Evolutionary conservation across 2,888 invertebrate genomes (phyloP).

Genomic region (Leptopterna dolabrata): DNA sequence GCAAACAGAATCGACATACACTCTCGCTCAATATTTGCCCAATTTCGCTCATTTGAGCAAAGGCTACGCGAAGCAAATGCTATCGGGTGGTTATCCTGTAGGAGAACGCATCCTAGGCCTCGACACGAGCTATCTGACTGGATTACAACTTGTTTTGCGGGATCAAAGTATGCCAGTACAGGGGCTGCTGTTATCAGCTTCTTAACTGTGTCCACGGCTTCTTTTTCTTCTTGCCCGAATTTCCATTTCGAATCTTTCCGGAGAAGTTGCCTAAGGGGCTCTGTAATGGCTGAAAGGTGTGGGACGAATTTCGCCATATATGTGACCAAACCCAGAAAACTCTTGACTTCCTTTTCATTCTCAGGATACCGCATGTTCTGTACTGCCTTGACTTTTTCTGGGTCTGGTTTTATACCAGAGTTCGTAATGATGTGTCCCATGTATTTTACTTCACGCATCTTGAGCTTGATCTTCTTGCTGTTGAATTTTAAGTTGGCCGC

Average conservation of each 20-base stretch:
- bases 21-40: not conserved
- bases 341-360: not conserved
- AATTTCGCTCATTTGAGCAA: not conserved
- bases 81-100: not conserved
- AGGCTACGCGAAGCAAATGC: constrained; percentile 10
- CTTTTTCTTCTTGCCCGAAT: constrained; percentile 54
- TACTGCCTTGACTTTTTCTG: not conserved
- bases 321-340: not conserved
- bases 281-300: constrained; percentile 46
- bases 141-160: constrained; percentile 61
- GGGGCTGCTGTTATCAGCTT: constrained; percentile 50
- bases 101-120: not conserved
- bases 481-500: not conserved
- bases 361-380: not conserved
- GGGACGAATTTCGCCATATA: constrained; percentile 52
- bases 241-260: constrained; percentile 61
- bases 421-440: not conserved
- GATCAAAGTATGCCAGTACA: constrained; percentile 62
- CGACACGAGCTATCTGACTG: constrained; percentile 61
- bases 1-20: not conserved
- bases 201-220: constrained; percentile 60
- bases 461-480: not conserved
- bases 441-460: not conserved
- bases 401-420: not conserved
- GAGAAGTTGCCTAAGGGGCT: constrained; percentile 59